Conservation (phyloP, 1,140 invertebrate species). For the Copidosoma floridanum region DNA sequence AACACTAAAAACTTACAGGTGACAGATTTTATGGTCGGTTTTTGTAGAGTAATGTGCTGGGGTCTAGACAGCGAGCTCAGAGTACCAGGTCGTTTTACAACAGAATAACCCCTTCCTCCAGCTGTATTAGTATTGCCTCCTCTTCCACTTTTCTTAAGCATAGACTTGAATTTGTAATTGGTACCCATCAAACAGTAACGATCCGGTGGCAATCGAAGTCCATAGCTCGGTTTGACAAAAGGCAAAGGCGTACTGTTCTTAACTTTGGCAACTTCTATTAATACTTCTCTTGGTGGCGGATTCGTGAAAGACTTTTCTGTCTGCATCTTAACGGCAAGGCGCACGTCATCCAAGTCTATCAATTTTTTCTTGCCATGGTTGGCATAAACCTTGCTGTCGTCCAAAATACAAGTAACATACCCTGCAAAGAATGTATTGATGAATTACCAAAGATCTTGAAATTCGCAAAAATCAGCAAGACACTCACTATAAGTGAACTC, state of each 20-base stretch:
- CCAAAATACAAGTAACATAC: slow-evolving; percentile 87
- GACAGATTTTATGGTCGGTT: slow-evolving; percentile 72
- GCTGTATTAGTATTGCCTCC: slow-evolving; percentile 30
- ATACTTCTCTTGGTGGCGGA: slow-evolving; percentile 85
- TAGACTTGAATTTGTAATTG: slow-evolving; percentile 69
- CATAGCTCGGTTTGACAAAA: slow-evolving; percentile 86
- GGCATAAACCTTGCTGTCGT: slow-evolving; percentile 88
- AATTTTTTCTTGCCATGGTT: slow-evolving; percentile 89
- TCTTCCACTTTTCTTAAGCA: slow-evolving; percentile 41
- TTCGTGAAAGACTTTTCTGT: slow-evolving; percentile 86
- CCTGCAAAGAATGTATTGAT: slow-evolving; percentile 53
- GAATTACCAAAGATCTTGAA: background rate
- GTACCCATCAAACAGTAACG: slow-evolving; percentile 80
- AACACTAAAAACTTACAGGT: slow-evolving; percentile 47
- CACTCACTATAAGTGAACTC: slow-evolving; percentile 92
- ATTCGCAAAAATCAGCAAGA: too few relatives aligned
- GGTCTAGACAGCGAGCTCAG: slow-evolving; percentile 62
- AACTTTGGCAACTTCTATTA: slow-evolving; percentile 83
- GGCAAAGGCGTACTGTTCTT: slow-evolving; percentile 87
- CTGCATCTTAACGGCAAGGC: slow-evolving; percentile 84
- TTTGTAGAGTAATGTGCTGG: slow-evolving; percentile 70
- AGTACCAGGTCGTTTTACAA: slow-evolving; percentile 59
- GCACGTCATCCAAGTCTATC: slow-evolving; percentile 89
- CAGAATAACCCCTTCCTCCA: slow-evolving; percentile 54
- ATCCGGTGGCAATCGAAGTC: slow-evolving; percentile 87